Base-by-base conservation (phyloP, 2,888 invertebrate genomes). In the Sussaba pulchella region DNA sequence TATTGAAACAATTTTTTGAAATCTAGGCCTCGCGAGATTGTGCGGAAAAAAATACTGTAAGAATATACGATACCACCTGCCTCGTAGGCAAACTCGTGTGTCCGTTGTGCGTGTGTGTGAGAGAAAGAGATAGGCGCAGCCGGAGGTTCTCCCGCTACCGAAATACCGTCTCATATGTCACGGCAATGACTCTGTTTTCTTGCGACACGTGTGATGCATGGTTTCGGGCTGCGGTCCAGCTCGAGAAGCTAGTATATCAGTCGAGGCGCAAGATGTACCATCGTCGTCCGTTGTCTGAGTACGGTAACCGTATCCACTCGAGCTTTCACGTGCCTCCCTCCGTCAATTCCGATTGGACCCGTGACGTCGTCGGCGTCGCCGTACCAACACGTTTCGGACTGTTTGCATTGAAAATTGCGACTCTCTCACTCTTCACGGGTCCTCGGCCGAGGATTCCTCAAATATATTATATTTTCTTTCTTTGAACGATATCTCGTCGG, bases 131-230 rank as follows among this genome's bases (percentile, higher is more conserved):
- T 26, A 66, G 45, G 43, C 31, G 41, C 59, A 50, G 54, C 52
- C 41, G 26, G 9, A 43, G 36, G 17, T 26, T 39, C 19, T 12
- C 12, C 47, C 66, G 59, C 41, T 63, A 59, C 81, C 87, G 86
- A 88, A 83, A 86, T 88, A 88, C 88, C 84, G 86, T 89, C 87
- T 90, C 90, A 91, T 91, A 90, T 90, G 89, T 90, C 89, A 90
- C 88, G 84, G 86, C 88, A 86, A 91, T 89, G 89, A 88, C 90
- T 91, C 89, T 91, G 90, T 89, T 89, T 89, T 89, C 88, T 86
- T 88, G 89, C 86, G 87, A 86, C 89, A 90, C 85, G 83, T 89
- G 89, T 88, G 87, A 89, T 87, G 85, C 87, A 88, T 79, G 79
- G 82, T 54, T 50, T 39, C 43, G 5, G 12, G 31, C 54, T 41